Percentiles rank a stretch among this genome's conserved stretches.
Evolutionary conservation across 2,888 invertebrate species (phyloP).

Genomic region (Meta bourneti): DNA sequence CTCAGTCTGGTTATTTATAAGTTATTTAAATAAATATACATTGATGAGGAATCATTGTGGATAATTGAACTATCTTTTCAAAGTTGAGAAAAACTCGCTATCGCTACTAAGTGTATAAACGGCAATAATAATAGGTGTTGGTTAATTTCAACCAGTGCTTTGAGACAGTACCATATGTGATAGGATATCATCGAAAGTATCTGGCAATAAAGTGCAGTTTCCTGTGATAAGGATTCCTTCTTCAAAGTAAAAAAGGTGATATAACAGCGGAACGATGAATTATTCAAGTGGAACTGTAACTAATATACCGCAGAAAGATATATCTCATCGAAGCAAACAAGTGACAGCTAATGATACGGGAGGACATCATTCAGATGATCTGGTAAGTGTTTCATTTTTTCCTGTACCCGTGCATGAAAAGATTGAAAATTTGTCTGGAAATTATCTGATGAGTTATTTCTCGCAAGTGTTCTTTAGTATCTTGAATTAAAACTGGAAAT

Average conservation of each 20-base stretch:
- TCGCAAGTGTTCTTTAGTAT: no score
- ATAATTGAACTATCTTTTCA: no score
- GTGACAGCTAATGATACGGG: not conserved
- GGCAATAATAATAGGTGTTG: not conserved
- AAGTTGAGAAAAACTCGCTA: not conserved
- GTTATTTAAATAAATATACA: no score
- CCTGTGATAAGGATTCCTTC: not conserved
- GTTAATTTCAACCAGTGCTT: not conserved
- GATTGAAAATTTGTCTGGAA: no score
- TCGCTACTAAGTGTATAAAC: not conserved
- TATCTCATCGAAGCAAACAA: conserved; percentile 46
- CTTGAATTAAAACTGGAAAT: no score
- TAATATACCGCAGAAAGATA: conserved; percentile 66
- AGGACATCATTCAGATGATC: conserved; percentile 17
- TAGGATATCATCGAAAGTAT: not conserved
- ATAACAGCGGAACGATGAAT: conserved; percentile 38
- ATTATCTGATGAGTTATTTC: no score
- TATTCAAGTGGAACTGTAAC: conserved; percentile 71
- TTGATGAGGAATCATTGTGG: no score
- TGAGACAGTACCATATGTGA: not conserved
- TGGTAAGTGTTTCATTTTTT: conserved; percentile 41
- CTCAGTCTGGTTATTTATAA: no score
- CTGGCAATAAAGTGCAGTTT: not conserved
- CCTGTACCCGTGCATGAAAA: not conserved
- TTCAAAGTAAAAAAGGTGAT: not conserved